Evolutionary conservation across 2,888 invertebrate species (phyloP).

Genomic region (Volucella inflata): DNA sequence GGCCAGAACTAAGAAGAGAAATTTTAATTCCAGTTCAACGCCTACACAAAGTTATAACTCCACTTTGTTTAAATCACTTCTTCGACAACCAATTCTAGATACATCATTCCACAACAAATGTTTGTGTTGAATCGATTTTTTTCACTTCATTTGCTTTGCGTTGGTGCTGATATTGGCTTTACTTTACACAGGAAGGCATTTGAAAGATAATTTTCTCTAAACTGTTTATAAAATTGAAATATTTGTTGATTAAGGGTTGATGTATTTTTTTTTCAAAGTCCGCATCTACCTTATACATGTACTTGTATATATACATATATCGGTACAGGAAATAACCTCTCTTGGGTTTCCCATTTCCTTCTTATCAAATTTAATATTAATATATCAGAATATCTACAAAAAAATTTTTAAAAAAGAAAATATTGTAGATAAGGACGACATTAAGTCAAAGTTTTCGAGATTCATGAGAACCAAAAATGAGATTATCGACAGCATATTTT

Average conservation of each 20-base stretch:
- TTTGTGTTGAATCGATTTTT: constrained; percentile 13
- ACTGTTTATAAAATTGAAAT: constrained; percentile 22
- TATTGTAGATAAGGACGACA: too few species aligned
- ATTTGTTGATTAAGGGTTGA: constrained; percentile 16
- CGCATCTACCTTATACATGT: background rate
- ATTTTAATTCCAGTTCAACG: constrained; percentile 41
- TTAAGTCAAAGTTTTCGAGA: too few species aligned
- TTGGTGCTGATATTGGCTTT: background rate
- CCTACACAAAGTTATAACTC: constrained; percentile 5
- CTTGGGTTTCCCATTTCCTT: too few species aligned
- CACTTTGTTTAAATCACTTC: constrained; percentile 33
- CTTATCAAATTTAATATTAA: too few species aligned
- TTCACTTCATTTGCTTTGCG: constrained; percentile 41
- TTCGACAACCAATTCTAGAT: constrained; percentile 7
- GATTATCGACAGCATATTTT: too few species aligned
- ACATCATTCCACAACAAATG: background rate
- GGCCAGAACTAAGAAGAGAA: background rate
- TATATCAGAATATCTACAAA: too few species aligned
- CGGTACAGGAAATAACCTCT: background rate
- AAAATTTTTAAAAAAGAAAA: too few species aligned
- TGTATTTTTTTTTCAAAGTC: background rate
- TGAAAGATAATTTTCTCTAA: constrained; percentile 9
- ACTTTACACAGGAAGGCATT: background rate
- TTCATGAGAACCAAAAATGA: too few species aligned
- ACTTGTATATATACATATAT: too few species aligned